Evolutionary conservation across 2,797 vertebrate genomes (phyloP).

Genomic region (Pitangus sulphuratus): DNA sequence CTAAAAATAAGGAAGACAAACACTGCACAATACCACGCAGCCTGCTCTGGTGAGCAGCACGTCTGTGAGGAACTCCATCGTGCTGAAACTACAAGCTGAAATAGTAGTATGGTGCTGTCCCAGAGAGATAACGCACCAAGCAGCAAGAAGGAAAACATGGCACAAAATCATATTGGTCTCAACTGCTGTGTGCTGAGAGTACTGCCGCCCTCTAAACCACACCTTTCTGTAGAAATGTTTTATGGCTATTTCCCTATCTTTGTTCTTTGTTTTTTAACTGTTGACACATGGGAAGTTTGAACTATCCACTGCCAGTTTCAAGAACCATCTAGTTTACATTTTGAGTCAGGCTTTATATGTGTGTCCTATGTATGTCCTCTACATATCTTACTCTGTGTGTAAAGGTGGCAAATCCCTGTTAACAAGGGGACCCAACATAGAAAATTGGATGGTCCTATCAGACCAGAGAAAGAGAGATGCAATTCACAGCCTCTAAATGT

Average conservation of each 20-base stretch:
- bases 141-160: not conserved
- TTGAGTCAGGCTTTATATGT: not conserved
- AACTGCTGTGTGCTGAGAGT: not conserved
- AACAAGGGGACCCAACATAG: not conserved
- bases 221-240: not conserved
- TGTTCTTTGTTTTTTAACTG: not conserved
- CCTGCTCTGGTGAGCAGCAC: not conserved
- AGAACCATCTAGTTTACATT: not conserved
- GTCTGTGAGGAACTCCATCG: not conserved
- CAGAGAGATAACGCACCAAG: not conserved
- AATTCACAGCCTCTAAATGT: not conserved
- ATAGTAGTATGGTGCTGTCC: not conserved
- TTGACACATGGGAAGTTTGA: not conserved
- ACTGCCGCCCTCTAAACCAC: not conserved
- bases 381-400: not conserved
- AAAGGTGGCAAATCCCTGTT: not conserved
- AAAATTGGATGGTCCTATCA: not conserved
- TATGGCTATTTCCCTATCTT: not conserved
- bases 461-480: not conserved
- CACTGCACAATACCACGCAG: not conserved
- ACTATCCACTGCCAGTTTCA: not conserved
- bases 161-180: not conserved
- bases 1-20: not conserved
- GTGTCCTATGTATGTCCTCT: not conserved
- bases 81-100: not conserved